A percentile compares a stretch with the other conserved stretches of the same genome.
Evolutionary conservation across 2,113 vertebrate genomes (phyloP).

Genomic region (Blennius ocellaris): DNA sequence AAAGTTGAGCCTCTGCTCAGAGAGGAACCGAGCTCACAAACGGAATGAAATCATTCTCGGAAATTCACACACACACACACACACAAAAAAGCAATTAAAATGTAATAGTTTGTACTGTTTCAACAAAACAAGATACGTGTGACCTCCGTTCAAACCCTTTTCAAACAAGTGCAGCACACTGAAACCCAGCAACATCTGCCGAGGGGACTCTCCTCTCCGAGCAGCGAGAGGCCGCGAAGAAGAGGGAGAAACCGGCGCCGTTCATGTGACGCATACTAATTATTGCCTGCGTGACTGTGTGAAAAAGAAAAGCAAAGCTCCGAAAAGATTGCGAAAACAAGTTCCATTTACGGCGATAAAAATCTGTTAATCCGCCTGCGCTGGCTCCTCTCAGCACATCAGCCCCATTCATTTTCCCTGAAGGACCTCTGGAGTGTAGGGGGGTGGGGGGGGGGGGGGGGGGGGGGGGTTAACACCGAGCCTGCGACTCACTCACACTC

Average conservation of each 20-base stretch:
- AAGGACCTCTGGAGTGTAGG: constrained; percentile 65
- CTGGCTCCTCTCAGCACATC: constrained; percentile 43
- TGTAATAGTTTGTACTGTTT: too few relatives aligned
- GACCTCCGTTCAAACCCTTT: too few relatives aligned
- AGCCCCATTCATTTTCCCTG: constrained; percentile 60
- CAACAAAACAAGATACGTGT: too few relatives aligned
- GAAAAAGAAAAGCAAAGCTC: constrained; percentile 45
- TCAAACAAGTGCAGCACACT: too few relatives aligned
- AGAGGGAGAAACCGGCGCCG: neutral
- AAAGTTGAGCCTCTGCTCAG: too few relatives aligned
- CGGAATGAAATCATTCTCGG: too few relatives aligned
- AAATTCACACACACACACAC: too few relatives aligned
- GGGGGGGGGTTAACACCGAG: constrained; percentile 46
- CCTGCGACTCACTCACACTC: constrained; percentile 40
- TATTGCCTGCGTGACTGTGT: constrained; percentile 32
- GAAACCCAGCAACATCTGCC: constrained; percentile 29
- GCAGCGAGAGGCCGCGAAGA: constrained; percentile 14
- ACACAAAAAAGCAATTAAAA: too few relatives aligned
- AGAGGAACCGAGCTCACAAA: too few relatives aligned
- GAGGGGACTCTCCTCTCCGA: constrained; percentile 14
- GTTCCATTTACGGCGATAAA: constrained; percentile 65
- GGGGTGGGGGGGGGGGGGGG: too few relatives aligned
- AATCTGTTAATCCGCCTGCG: constrained; percentile 69
- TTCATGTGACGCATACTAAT: constrained; percentile 55
- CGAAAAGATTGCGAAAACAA: constrained; percentile 59